Evolutionary conservation across 2,888 invertebrate genomes (phyloP), one percentile per base, ranked within the genome.

Genomic region (Linyphia triangularis): DNA sequence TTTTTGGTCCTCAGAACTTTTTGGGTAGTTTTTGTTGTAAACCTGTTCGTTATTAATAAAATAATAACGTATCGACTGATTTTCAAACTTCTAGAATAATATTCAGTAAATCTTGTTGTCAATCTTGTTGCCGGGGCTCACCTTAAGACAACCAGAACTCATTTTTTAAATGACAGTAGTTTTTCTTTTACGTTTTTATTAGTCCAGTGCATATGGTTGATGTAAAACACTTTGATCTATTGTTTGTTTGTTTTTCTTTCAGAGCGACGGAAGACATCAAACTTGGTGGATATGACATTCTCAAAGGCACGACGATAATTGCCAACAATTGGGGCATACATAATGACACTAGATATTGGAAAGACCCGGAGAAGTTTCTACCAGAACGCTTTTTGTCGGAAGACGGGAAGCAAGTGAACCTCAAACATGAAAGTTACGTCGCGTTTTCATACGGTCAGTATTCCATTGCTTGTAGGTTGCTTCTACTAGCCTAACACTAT

Each of bases 371-470:
- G 13, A 69, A 77, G 19, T 88, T 88, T 59, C 28, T 33, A 1
- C 88, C 88, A 1, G 77, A 83, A 19, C 51, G 88, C 16, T 88
- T 88, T 37, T 33, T 88, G 28, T 33, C 51, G 0, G 51, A 69
- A 28, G 72, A 88, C 22, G 88, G 88, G 0, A 83, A 51, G 16
- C 26, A 88, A 63, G 63, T 88, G 2, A 83, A 78, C 16, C 3
- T 72, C 10, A 88, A 88, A 57, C 82, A 69, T 6, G 88, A 88
- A 19, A 88, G 88, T 33, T 88, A 83, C 9, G 40, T 67, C 10
- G 83, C 88, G 5, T 88, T 88, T 57, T 88, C 88, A 13, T 88
- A 88, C 63, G 88, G 88, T 83, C 59, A 81, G 81, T n/a, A n/a
- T n/a, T n/a, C n/a, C n/a, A n/a, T n/a, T n/a, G n/a, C n/a, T n/a